Evolutionary conservation across 2,113 vertebrate genomes (phyloP), one percentile per base, ranked within the genome.

Genomic region (Hydropotes inermis): DNA sequence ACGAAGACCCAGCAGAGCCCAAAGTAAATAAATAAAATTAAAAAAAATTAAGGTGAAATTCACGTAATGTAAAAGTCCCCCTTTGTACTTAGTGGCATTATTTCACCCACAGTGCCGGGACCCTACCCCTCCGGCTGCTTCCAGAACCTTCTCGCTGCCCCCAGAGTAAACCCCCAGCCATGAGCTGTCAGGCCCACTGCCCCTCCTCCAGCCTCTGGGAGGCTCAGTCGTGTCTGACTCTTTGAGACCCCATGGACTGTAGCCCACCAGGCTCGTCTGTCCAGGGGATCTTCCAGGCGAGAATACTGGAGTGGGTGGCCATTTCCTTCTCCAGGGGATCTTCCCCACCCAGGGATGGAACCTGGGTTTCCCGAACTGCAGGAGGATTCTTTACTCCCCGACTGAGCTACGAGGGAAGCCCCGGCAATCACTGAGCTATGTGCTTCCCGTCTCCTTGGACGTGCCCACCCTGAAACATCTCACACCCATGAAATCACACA

Each of bases 401-500:
- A 67, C 33, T n/a, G 61, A 67, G 33, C 8, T 19, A 10, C 0
- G 17, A 70, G 64, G 64, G 64, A 21, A 43, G 23, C 39, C 70
- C 70, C 39, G 23, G 70, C 58, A 9, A 16, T 52, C 33, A 7
- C 67, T 16, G 0, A 0, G 15, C 30, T 0, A 6, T 70, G 9
- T 70, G 17, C 45, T 3, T 16, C 19, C 39, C 0, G 10, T n/a
- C 27, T 54, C 85, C 1, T 0, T 33, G 92, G 33, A 9, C 1
- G 1, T 6, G 47, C 57, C 27, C 14, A 21, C 43, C 8, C 81
- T 9, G 43, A 47, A 43, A 60, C 33, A 5, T 11, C 19, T 2
- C 33, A 0, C 1, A 12, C 19, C 30, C 1, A 1, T 1, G 45
- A 23, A 5, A 7, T 25, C 33, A 2, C 0, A 6, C 13, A 0